phyloP scores from a whole-genome alignment of 2,888 invertebrate genomes.

The Aphrophora alni region DNA sequence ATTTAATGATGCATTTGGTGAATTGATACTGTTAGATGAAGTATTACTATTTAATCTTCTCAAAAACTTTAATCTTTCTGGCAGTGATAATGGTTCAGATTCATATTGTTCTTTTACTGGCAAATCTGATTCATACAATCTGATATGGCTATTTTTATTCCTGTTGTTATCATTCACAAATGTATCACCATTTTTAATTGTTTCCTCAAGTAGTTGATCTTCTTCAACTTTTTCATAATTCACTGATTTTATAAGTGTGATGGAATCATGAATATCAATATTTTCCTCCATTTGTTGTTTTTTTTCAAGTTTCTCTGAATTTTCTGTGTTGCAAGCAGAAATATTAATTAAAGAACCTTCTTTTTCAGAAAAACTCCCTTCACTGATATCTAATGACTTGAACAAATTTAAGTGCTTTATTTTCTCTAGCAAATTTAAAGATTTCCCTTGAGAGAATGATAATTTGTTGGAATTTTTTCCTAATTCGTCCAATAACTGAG shows the following conservation, averaged over 20 bases:
- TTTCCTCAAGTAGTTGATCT: background rate
- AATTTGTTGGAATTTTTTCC: too few relatives aligned
- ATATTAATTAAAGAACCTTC: too few relatives aligned
- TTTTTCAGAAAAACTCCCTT: background rate
- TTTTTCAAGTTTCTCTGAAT: too few relatives aligned
- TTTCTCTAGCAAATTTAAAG: background rate
- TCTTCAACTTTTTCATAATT: background rate
- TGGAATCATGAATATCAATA: background rate
- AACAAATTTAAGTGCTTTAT: background rate
- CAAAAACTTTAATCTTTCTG: background rate
- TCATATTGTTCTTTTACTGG: background rate
- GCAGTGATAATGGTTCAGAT: background rate
- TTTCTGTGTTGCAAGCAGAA: too few relatives aligned
- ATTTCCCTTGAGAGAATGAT: background rate
- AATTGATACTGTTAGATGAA: background rate
- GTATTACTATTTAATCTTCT: background rate
- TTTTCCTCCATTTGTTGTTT: background rate
- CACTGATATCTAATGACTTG: background rate
- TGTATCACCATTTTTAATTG: background rate
- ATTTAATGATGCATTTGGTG: background rate
- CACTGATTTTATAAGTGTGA: background rate
- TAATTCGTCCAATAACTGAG: too few relatives aligned
- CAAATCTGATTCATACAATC: background rate
- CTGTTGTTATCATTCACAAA: background rate
- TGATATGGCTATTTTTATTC: background rate